Evolutionary conservation across 2,113 vertebrate genomes (phyloP), one percentile per base, ranked within the genome.

Genomic region (Butorides virescens): DNA sequence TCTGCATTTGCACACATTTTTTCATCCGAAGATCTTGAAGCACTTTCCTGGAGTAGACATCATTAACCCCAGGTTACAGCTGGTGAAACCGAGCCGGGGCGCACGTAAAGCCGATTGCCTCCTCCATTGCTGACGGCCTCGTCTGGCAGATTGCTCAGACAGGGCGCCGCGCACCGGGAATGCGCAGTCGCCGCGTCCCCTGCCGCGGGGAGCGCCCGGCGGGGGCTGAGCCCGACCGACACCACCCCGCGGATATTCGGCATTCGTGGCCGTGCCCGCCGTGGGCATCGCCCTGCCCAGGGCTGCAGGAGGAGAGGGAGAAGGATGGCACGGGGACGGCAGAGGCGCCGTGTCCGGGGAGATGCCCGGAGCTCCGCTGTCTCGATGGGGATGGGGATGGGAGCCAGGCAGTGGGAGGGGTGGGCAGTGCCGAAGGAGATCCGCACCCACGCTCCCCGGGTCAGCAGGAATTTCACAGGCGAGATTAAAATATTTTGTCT

Each of bases 41-140:
- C 66, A 44, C 91, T 95, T 90, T 92, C 78, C 61, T 92, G 89
- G 91, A 95, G 95, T 16, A 95, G 93, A 77, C 84, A 75, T 94
- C 95, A 92, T 97, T 95, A 96, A 95, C 94, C 89, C 73, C 76
- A 7, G 93, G 96, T 85, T 96, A 93, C 80, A 75, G 90, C 74
- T 72, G 93, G 93, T 3, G 11, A 75, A 87, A 78, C 91, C 20
- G 72, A 95, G 95, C 78, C 93, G 55, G 87, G 42, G 89, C 7
- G 19, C 32, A 47, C 3, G 56, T n/a, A n/a, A 71, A 88, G 93
- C 92, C 66, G 23, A 63, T 82, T 75, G 68, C 82, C 91, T 78
- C 80, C 52, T 62, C 44, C 92, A 58, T 17, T 67, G 67, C 73
- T 7, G 10, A 22, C 52, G 80, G 55, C 91, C 80, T 63, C 13